Base-by-base conservation (phyloP, 2,797 vertebrate species). In the Sebastes ruberrimus region DNA sequence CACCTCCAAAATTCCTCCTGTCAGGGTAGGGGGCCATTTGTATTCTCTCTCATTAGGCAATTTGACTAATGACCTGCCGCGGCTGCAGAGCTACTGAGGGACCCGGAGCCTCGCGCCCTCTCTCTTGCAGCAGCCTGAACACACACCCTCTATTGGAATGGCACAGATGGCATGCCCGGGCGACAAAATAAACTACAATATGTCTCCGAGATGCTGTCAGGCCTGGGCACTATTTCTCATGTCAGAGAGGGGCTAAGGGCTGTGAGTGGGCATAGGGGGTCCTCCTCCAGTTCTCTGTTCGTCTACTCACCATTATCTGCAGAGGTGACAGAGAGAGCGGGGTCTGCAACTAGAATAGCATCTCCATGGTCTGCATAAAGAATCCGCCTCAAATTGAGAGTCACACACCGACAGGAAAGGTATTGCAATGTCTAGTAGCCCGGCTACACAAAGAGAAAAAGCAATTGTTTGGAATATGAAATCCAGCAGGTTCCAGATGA, bases 141-240 rank as follows among this genome's bases (percentile, higher is more conserved):
- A 87, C 83, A 92, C 85, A 84, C 93, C 89, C 92, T 94, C 95
- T 87, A 79, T 86, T 80, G 89, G 92, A 94, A 91, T 93, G 92
- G 96, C 95, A 95, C 97, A 97, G 97, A 97, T 96, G 97, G 97
- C 83, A 88, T 93, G 91, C 94, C 95, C 86, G 64, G 92, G 93
- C 71, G 80, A 94, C 95, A 95, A 88, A 95, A 93, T 94, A 94
- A 96, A 94, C 92, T 84, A 94, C 96, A 95, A 92, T 96, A 95
- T 96, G 96, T 96, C 95, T 95, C 87, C 73, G 94, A 95, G 95
- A 93, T 89, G 80, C 89, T 80, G 92, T 95, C 91, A 90, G 93
- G 92, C 89, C 92, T 78, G 74, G 84, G 91, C 94, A 89, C 88
- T 90, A 94, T 96, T 93, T 90, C 94, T 96, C 93, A 94, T 89